Percentiles rank a stretch among this genome's conserved stretches.
phyloP scores from a whole-genome alignment of 2,888 invertebrate species.

The Acanthosepion esculentum region DNA sequence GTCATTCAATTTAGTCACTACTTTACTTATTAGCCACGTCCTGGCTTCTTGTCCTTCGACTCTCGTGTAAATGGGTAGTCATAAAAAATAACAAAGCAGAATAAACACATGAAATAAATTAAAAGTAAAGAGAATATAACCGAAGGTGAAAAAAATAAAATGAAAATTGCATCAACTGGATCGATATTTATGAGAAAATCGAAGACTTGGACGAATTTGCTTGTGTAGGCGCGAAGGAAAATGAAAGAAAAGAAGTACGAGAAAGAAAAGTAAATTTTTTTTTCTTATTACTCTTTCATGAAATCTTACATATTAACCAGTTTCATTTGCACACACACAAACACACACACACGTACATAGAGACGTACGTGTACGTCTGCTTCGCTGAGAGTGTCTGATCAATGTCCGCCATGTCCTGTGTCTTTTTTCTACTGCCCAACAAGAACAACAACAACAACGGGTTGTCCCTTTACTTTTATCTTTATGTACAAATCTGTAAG shows the following conservation, averaged over 20 bases:
- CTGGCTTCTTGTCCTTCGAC: not conserved
- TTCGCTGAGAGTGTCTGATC: not conserved
- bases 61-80: not conserved
- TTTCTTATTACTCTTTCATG: not conserved
- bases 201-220: not conserved
- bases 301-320: not conserved
- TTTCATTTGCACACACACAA: not conserved
- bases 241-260: not conserved
- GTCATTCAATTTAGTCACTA: not conserved
- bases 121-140: not conserved
- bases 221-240: not conserved
- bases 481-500: not conserved
- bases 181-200: conserved; percentile 6
- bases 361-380: not conserved
- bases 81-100: not conserved
- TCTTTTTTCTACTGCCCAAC: not conserved
- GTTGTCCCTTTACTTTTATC: not conserved
- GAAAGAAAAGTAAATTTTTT: not conserved
- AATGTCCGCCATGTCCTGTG: not conserved
- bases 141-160: not conserved
- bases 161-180: not conserved
- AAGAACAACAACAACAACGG: not conserved
- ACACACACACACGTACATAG: not conserved
- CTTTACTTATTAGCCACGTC: too few species aligned
- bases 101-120: not conserved